Evolutionary conservation across 2,888 invertebrate species (phyloP), one percentile per base, ranked within the genome.

Genomic region (Tiliacea citrago): DNA sequence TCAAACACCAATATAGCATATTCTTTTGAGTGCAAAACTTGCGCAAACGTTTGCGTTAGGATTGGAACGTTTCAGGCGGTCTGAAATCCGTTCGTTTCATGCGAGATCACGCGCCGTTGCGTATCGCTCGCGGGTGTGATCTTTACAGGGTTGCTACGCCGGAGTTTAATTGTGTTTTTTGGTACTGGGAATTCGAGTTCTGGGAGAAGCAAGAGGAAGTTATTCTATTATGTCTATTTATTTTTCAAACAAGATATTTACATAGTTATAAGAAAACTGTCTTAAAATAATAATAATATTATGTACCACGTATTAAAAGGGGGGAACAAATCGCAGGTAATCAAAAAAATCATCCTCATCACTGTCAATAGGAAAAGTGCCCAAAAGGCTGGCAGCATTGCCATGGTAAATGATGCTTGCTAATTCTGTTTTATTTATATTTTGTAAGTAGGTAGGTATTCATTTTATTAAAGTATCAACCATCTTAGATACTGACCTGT

Each of bases 41-140:
- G 81, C 85, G 92, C 91, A 93, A 94, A 94, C 93, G 93, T 95
- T 95, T 95, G 93, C 92, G 78, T 88, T 93, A 85, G 93, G 92
- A 94, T 94, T 91, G 91, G 90, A 88, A 83, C 90, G 89, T 91
- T 93, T 92, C 90, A 90, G 92, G 90, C 90, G 89, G 88, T 86
- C 88, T 88, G 87, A 94, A 94, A 95, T 95, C 95, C 94, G 86
- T 85, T 76, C 77, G 91, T 89, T 90, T 88, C 89, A 95, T 95
- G 95, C 95, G 90, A 81, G 89, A 90, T 91, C 95, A 95, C 95
- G 95, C 92, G 90, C 93, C 91, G 87, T 85, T 91, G 93, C 94
- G 93, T 93, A 92, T 92, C 92, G 90, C 89, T 81, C 83, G 86
- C 87, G 88, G 90, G 83, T 87, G 78, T 81, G 84, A 79, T 84